Conservation (phyloP, 2,888 invertebrate species). For the Podotricha telesiphe region DNA sequence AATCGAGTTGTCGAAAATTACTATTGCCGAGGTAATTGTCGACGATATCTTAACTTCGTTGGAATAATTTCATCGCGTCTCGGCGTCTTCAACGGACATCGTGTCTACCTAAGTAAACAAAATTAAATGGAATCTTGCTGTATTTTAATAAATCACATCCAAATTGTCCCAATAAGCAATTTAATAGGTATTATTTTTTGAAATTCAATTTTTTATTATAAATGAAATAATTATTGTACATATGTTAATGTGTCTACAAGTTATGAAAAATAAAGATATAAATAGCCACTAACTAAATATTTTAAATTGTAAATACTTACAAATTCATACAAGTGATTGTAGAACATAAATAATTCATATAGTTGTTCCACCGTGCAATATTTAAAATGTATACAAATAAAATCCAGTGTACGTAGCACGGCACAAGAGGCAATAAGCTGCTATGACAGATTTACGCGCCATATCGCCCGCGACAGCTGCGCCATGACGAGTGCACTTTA, state of each 20-base stretch:
- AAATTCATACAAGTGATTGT: neutral
- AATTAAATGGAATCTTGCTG: conserved; percentile 24
- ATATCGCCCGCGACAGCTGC: conserved; percentile 56
- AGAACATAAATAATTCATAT: neutral
- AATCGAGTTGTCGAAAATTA: conserved; percentile 51
- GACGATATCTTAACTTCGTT: conserved; percentile 57
- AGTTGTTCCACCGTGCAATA: neutral
- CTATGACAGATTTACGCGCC: conserved; percentile 55
- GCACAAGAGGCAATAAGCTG: conserved; percentile 41
- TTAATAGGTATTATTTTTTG: neutral
- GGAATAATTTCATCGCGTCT: conserved; percentile 58
- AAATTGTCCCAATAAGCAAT: neutral
- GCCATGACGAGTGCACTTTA: conserved; percentile 52
- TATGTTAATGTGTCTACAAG: neutral
- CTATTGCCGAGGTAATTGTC: conserved; percentile 56
- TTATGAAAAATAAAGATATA: too few species aligned
- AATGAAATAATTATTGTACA: neutral
- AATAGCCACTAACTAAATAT: too few species aligned
- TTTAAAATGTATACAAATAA: conserved; percentile 32
- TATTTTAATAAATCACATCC: conserved; percentile 21
- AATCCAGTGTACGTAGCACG: conserved; percentile 23
- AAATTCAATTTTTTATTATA: neutral
- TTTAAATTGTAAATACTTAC: neutral
- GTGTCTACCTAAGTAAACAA: conserved; percentile 32
- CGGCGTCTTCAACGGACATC: conserved; percentile 37